Conservation (phyloP, 2,888 invertebrate genomes). For the Leucozona laternaria region DNA sequence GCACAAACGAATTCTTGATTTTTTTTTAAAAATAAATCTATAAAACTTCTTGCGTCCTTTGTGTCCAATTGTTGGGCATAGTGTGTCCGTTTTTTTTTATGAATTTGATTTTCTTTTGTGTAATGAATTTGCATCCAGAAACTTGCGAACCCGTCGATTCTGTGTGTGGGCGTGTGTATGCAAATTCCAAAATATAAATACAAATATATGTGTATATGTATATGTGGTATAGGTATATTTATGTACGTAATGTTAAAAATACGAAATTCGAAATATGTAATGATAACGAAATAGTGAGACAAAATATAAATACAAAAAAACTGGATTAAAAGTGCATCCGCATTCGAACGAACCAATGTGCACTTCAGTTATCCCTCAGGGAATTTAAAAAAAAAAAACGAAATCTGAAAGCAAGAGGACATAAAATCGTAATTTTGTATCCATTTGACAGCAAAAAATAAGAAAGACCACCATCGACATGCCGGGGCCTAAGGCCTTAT, state of each 20-base stretch:
- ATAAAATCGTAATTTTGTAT: constrained; percentile 59
- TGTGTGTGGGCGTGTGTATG: constrained; percentile 53
- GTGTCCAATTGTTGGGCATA: constrained; percentile 38
- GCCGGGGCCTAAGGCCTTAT: constrained; percentile 63
- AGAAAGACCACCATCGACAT: constrained; percentile 61
- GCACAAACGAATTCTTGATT: constrained; percentile 34
- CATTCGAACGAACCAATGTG: constrained; percentile 33
- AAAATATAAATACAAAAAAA: constrained; percentile 9
- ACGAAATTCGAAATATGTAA: constrained; percentile 44
- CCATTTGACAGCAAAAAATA: constrained; percentile 60
- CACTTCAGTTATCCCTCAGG: constrained; percentile 36
- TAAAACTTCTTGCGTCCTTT: constrained; percentile 15
- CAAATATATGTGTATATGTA: constrained; percentile 24
- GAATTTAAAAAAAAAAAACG: constrained; percentile 34
- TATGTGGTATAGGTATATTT: background rate
- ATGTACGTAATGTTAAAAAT: constrained; percentile 28
- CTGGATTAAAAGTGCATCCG: constrained; percentile 55
- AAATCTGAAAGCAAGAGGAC: constrained; percentile 47
- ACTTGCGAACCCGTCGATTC: constrained; percentile 44
- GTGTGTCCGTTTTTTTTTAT: constrained; percentile 27
- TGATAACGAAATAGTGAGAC: constrained; percentile 48
- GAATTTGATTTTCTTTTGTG: constrained; percentile 40
- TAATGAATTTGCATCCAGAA: constrained; percentile 65
- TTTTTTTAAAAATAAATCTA: constrained; percentile 7
- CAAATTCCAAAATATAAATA: constrained; percentile 23